Percentiles rank a stretch among this genome's conserved stretches.
These are phyloP conservation scores for Cremastinae sp. DNA, from an alignment of 2,888 invertebrate genomes.

Conservation along the genomic window DNA sequence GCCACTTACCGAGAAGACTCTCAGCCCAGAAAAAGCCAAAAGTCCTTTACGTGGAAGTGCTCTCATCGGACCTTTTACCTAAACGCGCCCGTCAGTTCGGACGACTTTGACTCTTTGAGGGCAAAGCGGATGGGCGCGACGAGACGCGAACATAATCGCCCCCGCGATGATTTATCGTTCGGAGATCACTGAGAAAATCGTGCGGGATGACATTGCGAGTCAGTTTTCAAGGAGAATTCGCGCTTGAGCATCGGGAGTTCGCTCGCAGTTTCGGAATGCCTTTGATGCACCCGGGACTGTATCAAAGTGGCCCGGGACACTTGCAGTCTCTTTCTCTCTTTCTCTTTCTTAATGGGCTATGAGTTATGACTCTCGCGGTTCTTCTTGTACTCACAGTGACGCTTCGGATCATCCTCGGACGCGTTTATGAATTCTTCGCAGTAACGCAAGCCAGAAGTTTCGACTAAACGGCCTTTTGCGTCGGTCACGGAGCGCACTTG, in stretches of 20 bases:
- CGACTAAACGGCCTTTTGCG: constrained; percentile 48
- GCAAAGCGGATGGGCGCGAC: constrained; percentile 59
- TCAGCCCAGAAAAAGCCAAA: constrained; percentile 15
- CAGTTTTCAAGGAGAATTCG: constrained; percentile 16
- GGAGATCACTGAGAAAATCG: constrained; percentile 45
- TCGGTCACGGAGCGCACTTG: neutral
- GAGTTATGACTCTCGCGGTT: constrained; percentile 74
- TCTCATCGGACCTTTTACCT: constrained; percentile 42
- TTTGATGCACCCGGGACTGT: constrained; percentile 76
- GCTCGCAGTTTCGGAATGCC: constrained; percentile 71
- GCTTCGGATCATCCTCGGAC: constrained; percentile 6
- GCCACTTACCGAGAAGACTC: constrained; percentile 35
- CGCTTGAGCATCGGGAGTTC: constrained; percentile 36
- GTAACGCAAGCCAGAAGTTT: constrained; percentile 37
- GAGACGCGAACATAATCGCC: constrained; percentile 62
- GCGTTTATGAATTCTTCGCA: constrained; percentile 50
- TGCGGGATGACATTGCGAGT: neutral
- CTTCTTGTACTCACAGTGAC: constrained; percentile 54
- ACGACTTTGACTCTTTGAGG: constrained; percentile 42
- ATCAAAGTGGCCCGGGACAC: constrained; percentile 76
- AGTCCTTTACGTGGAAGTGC: constrained; percentile 42
- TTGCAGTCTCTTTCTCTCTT: constrained; percentile 64
- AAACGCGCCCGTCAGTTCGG: constrained; percentile 15
- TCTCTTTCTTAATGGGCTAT: constrained; percentile 76
- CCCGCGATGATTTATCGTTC: constrained; percentile 61